Conservation (phyloP, 2,113 vertebrate species). For the Ceyx melanurus region DNA sequence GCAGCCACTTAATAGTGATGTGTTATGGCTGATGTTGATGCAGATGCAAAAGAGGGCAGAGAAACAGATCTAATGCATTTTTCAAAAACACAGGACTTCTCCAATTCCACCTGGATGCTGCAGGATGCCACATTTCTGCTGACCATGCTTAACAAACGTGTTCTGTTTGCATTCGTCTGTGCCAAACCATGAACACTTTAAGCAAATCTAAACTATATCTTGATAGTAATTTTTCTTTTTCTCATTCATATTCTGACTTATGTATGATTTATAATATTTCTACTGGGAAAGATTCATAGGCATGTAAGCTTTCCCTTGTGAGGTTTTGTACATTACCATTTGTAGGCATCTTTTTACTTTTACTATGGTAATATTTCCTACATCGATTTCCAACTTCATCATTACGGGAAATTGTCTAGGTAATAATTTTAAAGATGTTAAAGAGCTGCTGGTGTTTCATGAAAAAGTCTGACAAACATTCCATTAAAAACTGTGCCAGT, state of each 20-base stretch:
- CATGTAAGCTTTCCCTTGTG: conserved; percentile 15
- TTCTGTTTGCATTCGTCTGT: conserved; percentile 11
- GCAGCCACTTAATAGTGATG: neutral
- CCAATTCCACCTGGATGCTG: neutral
- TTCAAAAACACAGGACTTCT: neutral
- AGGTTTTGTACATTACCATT: conserved; percentile 18
- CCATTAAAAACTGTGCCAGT: conserved; percentile 4
- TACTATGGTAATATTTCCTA: conserved; percentile 50
- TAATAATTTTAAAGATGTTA: conserved; percentile 44
- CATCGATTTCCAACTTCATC: conserved; percentile 40
- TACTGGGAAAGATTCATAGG: conserved; percentile 25
- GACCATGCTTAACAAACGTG: neutral
- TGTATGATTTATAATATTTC: conserved; percentile 39
- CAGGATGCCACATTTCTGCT: neutral
- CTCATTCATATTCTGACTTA: conserved; percentile 40
- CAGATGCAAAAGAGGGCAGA: neutral
- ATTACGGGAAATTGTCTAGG: conserved; percentile 35
- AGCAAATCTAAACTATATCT: conserved; percentile 17
- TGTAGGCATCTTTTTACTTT: conserved; percentile 24
- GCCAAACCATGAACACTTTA: conserved; percentile 5
- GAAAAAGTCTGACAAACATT: conserved; percentile 28
- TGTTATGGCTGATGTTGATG: neutral
- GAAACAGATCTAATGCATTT: neutral
- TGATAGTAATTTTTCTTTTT: conserved; percentile 39
- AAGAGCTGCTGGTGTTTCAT: conserved; percentile 28